Evolutionary conservation across 2,888 invertebrate genomes (phyloP).

Genomic region (Xestoiulus laeticollis): DNA sequence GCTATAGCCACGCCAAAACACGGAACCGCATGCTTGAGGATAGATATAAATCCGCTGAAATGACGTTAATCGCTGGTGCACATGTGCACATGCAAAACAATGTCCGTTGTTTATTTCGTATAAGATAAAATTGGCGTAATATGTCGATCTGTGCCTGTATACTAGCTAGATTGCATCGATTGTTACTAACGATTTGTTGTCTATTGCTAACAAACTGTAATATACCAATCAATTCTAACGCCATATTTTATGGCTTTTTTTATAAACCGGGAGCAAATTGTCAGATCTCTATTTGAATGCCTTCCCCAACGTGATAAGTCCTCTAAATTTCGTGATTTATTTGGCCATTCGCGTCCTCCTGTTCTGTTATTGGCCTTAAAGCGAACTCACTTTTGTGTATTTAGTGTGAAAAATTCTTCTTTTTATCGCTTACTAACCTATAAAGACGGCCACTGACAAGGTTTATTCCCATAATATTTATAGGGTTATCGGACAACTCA

Average conservation of each 20-base stretch:
- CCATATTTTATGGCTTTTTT: neutral
- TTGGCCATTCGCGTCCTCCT: neutral
- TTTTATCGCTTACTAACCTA: conserved; percentile 17
- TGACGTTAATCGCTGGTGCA: too few species aligned
- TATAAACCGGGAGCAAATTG: neutral
- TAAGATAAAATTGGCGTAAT: too few species aligned
- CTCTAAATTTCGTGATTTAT: conserved; percentile 15
- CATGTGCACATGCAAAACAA: too few species aligned
- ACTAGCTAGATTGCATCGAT: neutral
- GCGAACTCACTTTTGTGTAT: neutral
- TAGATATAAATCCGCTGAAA: too few species aligned
- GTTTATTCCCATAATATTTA: neutral
- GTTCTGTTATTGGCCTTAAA: neutral
- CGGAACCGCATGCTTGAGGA: too few species aligned
- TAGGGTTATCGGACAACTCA: neutral
- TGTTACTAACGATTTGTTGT: neutral
- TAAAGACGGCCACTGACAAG: conserved; percentile 21
- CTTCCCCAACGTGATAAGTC: neutral
- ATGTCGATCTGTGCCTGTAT: neutral
- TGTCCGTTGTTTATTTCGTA: too few species aligned
- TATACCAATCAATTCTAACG: neutral
- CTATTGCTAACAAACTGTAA: neutral
- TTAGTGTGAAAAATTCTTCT: neutral
- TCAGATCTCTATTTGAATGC: neutral
- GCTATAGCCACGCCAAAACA: too few species aligned